These are phyloP conservation scores for Acipenser ruthenus DNA, from an alignment of 2,797 vertebrate genomes.

Conservation along the genomic window DNA sequence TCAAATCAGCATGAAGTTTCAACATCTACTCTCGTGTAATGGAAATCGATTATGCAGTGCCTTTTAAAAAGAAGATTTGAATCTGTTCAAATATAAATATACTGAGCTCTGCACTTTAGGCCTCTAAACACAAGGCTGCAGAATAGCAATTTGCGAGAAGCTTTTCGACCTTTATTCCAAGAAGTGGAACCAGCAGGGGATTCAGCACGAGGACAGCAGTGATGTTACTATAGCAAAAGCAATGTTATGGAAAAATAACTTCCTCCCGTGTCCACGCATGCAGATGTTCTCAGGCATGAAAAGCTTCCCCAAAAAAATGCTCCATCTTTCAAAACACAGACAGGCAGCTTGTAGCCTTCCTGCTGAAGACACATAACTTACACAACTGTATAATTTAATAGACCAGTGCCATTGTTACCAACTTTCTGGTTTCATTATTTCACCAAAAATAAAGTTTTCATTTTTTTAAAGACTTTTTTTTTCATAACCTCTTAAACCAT, in stretches of 20 bases:
- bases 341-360: too few species aligned
- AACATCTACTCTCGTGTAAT: too few species aligned
- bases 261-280: background rate
- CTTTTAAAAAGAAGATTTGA: too few species aligned
- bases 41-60: too few species aligned
- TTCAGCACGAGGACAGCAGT: background rate
- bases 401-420: background rate
- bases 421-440: background rate
- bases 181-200: background rate
- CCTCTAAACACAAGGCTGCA: too few species aligned
- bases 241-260: background rate
- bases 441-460: background rate
- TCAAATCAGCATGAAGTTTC: too few species aligned
- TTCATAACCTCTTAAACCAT: too few species aligned
- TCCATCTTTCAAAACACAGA: too few species aligned
- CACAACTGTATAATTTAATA: background rate
- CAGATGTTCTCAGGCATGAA: background rate
- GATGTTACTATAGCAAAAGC: background rate
- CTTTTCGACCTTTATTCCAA: background rate
- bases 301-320: too few species aligned
- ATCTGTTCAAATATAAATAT: too few species aligned
- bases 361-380: slow-evolving; percentile 2
- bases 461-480: background rate
- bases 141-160: background rate
- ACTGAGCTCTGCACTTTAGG: too few species aligned